Evolutionary conservation across 2,113 vertebrate genomes (phyloP), one percentile per base, ranked within the genome.

Genomic region (Hippocampus guttulatus): DNA sequence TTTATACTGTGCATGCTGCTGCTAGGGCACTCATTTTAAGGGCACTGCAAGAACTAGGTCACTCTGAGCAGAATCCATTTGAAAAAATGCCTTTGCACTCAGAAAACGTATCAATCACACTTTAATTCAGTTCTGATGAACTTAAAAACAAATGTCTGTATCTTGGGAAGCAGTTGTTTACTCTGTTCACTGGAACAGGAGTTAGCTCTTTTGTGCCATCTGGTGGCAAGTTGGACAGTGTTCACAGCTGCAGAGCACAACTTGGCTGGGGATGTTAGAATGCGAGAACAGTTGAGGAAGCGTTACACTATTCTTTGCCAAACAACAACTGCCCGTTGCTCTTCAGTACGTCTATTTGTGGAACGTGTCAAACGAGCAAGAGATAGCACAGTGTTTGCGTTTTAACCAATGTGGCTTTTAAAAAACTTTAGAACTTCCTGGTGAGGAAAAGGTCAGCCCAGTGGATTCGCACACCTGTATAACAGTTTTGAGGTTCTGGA

Each of bases 111-210:
- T 27, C 3, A 45, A 21, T 16, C 58, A 18, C 8, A 0, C 23
- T 41, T 30, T 2, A 6, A 33, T 40, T 33, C 18, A 68, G 18
- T 47, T 5, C 30, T 45, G 41, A 49, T 55, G 67, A 69, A 5
- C 62, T 45, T 9, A 64, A 73, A 71, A 70, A 14, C 12, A 75
- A 78, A 40, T 73, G 74, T 65, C 68, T 69, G 78, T 67, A 18
- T 27, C n/a, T 65, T 65, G 77, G 84, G 87, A 87, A 90, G 85
- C 81, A 81, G 80, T 91, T 89, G 91, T 90, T 91, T 88, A 87
- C 85, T 65, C 67, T 77, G 82, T 87, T 86, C 73, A 23, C 25
- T 21, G n/a, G 55, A 61, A 64, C 15, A n/a, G 54, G 57, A 40
- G 23, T 58, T 33, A 47, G 78, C 69, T 72, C 67, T 76, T 27